Evolutionary conservation across 2,113 vertebrate species (phyloP).

Genomic region (Oryzias woworae): DNA sequence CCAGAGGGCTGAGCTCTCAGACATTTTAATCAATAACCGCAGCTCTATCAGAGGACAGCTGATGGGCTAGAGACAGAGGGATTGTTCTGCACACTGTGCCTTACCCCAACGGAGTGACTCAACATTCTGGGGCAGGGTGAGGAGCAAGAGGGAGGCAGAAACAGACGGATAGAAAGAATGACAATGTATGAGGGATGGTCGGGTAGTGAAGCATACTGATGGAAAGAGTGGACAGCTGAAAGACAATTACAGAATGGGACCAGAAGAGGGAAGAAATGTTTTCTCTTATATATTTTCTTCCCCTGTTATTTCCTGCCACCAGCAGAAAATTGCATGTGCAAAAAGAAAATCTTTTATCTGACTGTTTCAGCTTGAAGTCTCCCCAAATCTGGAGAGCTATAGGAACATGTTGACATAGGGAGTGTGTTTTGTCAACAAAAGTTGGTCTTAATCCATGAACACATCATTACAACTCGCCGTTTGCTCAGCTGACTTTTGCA

Average conservation of each 20-base stretch:
- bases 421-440: no score
- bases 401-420: not conserved
- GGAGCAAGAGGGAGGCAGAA: constrained; percentile 43
- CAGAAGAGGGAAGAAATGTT: constrained; percentile 28
- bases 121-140: constrained; percentile 60
- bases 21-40: constrained; percentile 78
- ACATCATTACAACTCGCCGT: no score
- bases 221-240: constrained; percentile 38
- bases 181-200: constrained; percentile 47
- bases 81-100: constrained; percentile 68
- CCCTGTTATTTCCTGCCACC: constrained; percentile 52
- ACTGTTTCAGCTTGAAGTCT: constrained; percentile 33
- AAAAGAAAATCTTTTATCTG: constrained; percentile 37
- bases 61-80: constrained; percentile 71
- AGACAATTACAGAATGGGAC: constrained; percentile 47
- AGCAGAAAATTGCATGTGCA: constrained; percentile 26
- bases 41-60: constrained; percentile 73
- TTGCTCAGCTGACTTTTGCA: no score
- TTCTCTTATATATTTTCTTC: constrained; percentile 45
- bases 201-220: constrained; percentile 43
- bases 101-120: constrained; percentile 68
- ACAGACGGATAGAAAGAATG: constrained; percentile 55
- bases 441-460: no score
- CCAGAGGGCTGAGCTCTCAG: constrained; percentile 70
- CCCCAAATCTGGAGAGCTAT: not conserved